Conservation (phyloP, 2,888 invertebrate genomes). For the Lacanobia oleracea region DNA sequence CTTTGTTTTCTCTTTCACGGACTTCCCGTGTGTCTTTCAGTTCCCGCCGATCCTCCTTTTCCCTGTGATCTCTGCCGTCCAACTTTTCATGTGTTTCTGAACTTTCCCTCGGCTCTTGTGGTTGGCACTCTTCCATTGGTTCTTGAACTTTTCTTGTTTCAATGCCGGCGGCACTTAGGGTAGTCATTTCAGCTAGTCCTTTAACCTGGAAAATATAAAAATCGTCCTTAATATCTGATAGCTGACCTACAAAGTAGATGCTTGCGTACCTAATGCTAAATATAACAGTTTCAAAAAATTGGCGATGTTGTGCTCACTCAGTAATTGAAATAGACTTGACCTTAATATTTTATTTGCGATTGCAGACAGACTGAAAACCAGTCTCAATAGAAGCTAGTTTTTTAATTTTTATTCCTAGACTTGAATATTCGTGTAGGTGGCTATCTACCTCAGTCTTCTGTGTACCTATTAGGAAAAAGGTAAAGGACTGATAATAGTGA, state of each 20-base stretch:
- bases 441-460: no score
- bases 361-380: slow-evolving; percentile 37
- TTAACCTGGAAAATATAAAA: slow-evolving; percentile 91
- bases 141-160: slow-evolving; percentile 86
- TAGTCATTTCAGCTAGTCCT: slow-evolving; percentile 98
- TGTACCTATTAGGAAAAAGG: no score
- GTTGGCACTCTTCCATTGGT: slow-evolving; percentile 88
- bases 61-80: slow-evolving; percentile 80
- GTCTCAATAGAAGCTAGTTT: slow-evolving; percentile 38
- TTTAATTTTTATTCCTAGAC: slow-evolving; percentile 10
- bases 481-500: no score
- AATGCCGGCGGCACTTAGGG: slow-evolving; percentile 93
- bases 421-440: slow-evolving; percentile 11
- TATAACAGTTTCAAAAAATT: slow-evolving; percentile 36
- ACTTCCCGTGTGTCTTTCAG: slow-evolving; percentile 79
- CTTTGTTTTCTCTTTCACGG: slow-evolving; percentile 83
- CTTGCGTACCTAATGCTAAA: neutral
- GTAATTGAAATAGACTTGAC: slow-evolving; percentile 58
- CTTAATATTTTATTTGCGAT: slow-evolving; percentile 50
- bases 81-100: slow-evolving; percentile 81
- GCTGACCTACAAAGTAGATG: neutral
- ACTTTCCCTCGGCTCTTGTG: slow-evolving; percentile 81
- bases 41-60: slow-evolving; percentile 84
- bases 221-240: neutral
- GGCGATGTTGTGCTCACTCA: slow-evolving; percentile 29